Conservation (phyloP, 2,797 vertebrate genomes). For the Spinus pinus region DNA sequence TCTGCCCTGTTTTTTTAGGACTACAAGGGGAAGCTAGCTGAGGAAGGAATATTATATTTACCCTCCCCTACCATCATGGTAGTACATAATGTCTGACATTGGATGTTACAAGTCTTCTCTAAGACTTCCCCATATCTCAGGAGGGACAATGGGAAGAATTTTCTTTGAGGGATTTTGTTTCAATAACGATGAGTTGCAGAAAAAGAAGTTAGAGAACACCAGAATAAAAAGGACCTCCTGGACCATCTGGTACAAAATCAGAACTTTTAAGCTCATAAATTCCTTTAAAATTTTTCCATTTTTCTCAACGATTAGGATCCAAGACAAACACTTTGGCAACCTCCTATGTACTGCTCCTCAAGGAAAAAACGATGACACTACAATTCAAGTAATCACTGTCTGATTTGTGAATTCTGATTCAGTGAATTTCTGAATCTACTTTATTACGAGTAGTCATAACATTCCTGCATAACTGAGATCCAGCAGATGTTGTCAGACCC, state of each 20-base stretch:
- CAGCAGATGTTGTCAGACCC: neutral
- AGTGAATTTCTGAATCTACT: neutral
- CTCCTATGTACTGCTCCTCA: neutral
- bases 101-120: neutral
- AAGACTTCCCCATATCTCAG: neutral
- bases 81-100: neutral
- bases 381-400: neutral
- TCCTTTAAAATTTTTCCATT: neutral
- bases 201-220: neutral
- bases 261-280: neutral
- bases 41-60: neutral
- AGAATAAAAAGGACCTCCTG: neutral
- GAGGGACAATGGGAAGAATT: neutral
- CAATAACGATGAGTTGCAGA: neutral
- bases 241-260: neutral
- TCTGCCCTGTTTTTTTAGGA: neutral
- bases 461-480: neutral
- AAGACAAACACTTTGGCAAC: neutral
- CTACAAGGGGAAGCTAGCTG: neutral
- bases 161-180: neutral
- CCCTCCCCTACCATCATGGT: fast-evolving
- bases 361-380: neutral
- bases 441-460: fast-evolving
- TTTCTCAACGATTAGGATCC: neutral
- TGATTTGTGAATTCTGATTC: neutral